phyloP scores from a whole-genome alignment of 2,113 vertebrate species.

The Larimichthys crocea region DNA sequence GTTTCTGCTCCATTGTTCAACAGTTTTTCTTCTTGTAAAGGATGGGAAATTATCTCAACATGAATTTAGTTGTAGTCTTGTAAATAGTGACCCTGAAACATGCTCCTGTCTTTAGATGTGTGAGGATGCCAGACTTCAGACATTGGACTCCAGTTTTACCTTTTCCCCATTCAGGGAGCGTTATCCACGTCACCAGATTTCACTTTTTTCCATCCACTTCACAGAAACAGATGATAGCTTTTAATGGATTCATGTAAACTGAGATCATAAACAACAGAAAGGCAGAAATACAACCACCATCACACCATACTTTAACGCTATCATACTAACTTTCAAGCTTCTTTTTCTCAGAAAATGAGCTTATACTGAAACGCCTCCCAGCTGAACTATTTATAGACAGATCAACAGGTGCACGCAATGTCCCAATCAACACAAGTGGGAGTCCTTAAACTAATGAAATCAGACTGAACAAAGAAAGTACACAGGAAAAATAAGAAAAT shows the following conservation, averaged over 20 bases:
- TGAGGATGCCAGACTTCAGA: too few relatives aligned
- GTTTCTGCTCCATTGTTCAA: too few relatives aligned
- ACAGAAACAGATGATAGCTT: not conserved
- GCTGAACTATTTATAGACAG: constrained; percentile 22
- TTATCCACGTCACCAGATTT: not conserved
- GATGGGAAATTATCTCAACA: too few relatives aligned
- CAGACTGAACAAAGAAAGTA: not conserved
- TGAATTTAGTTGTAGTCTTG: too few relatives aligned
- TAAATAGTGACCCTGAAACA: too few relatives aligned
- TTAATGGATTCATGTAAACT: not conserved
- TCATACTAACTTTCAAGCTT: not conserved
- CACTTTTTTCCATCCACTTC: not conserved
- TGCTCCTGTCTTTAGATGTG: too few relatives aligned
- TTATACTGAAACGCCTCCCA: too few relatives aligned
- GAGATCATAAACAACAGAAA: not conserved
- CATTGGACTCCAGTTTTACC: not conserved
- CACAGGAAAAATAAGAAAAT: not conserved
- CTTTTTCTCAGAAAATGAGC: not conserved
- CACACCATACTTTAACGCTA: not conserved
- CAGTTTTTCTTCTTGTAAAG: too few relatives aligned
- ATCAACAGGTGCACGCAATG: constrained; percentile 5
- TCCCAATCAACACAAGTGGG: constrained; percentile 22
- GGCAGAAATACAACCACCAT: not conserved
- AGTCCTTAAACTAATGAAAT: constrained; percentile 22
- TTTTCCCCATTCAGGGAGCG: not conserved